These are phyloP conservation scores for Takifugu bimaculatus DNA, from an alignment of 2,113 vertebrate species.

Conservation along the genomic window DNA sequence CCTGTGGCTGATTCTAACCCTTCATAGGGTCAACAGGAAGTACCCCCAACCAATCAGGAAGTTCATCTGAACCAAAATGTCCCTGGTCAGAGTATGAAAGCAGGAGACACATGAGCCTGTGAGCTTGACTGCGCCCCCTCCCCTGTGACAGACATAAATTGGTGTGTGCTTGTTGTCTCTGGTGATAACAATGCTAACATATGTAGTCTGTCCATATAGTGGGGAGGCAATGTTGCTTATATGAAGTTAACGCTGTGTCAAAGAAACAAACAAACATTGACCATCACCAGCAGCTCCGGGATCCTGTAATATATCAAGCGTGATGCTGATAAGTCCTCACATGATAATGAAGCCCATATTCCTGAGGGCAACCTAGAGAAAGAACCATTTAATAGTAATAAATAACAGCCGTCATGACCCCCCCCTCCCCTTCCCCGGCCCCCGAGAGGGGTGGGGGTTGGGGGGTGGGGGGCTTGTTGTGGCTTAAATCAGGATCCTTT, in stretches of 20 bases:
- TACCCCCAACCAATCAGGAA: not conserved
- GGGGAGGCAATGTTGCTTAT: too few relatives aligned
- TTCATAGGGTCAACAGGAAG: slow-evolving; percentile 24
- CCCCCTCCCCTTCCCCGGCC: too few relatives aligned
- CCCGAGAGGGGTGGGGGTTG: too few relatives aligned
- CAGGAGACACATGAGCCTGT: not conserved
- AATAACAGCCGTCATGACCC: slow-evolving; percentile 42
- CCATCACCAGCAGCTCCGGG: slow-evolving; percentile 11
- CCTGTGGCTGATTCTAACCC: not conserved
- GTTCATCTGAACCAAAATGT: too few relatives aligned
- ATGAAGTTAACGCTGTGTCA: too few relatives aligned
- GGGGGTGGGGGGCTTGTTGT: too few relatives aligned
- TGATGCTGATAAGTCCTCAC: slow-evolving; percentile 19
- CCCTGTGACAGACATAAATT: slow-evolving; percentile 38
- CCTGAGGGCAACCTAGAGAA: slow-evolving; percentile 61
- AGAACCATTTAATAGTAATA: slow-evolving; percentile 72
- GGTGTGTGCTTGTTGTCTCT: slow-evolving; percentile 13
- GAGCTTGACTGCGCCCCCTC: slow-evolving; percentile 32
- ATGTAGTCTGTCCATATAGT: not conserved
- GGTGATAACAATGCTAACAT: not conserved
- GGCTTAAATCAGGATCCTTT: too few relatives aligned
- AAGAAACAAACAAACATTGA: slow-evolving; percentile 1
- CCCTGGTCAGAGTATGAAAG: too few relatives aligned
- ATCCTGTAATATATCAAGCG: too few relatives aligned
- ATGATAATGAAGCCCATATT: slow-evolving; percentile 44